Percentiles rank a stretch among this genome's conserved stretches.
These are phyloP conservation scores for Montipora efflorescens DNA, from an alignment of 64 coral and sea anemone genomes.

Conservation along the genomic window DNA sequence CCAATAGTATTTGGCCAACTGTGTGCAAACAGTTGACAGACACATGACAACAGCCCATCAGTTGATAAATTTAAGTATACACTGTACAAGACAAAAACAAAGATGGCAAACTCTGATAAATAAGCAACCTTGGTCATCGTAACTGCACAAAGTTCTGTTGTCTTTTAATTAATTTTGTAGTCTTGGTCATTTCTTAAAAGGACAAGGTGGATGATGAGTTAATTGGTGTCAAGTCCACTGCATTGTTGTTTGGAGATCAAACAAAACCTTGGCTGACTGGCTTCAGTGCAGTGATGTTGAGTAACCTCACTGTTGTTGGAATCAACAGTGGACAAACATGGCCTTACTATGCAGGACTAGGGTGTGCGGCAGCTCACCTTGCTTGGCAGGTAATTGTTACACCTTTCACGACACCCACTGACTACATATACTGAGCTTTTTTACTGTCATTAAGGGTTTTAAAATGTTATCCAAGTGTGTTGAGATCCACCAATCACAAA, in stretches of 20 bases:
- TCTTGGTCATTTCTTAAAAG: constrained; percentile 52
- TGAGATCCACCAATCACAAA: too few relatives aligned
- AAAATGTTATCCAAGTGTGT: too few relatives aligned
- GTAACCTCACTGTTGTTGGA: constrained; percentile 77
- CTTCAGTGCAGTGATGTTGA: constrained; percentile 77
- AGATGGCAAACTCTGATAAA: too few relatives aligned
- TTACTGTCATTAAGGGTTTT: too few relatives aligned
- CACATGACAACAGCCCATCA: too few relatives aligned
- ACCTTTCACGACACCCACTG: neutral
- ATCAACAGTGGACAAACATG: constrained; percentile 86
- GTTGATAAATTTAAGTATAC: too few relatives aligned
- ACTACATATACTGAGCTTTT: too few relatives aligned
- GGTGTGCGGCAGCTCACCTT: constrained; percentile 73
- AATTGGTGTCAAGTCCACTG: constrained; percentile 94
- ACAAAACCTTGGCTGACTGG: constrained; percentile 87
- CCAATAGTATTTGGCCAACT: too few relatives aligned
- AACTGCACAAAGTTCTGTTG: neutral
- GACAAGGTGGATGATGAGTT: constrained; percentile 83
- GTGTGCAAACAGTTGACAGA: too few relatives aligned
- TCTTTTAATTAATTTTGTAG: neutral
- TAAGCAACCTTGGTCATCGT: neutral
- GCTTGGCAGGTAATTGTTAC: constrained; percentile 80
- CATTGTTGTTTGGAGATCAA: constrained; percentile 87
- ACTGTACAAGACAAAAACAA: too few relatives aligned
- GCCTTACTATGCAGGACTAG: constrained; percentile 83